These are phyloP conservation scores for Clivina fossor DNA, from an alignment of 2,888 invertebrate genomes.

Conservation along the genomic window DNA sequence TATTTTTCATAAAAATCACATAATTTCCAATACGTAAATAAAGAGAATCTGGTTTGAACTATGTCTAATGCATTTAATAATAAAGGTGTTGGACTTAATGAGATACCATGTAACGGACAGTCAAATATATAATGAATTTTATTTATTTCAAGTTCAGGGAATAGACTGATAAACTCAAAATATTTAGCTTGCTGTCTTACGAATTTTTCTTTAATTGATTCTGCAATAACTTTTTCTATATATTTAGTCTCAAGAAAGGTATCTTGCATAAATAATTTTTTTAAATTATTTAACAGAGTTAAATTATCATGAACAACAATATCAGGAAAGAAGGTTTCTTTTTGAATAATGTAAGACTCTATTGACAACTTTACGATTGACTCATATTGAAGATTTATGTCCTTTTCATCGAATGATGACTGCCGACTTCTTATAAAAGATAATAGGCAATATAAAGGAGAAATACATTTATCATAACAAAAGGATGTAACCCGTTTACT, in stretches of 20 bases:
- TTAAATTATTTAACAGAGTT: too few relatives aligned
- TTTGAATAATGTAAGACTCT: neutral
- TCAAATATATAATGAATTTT: neutral
- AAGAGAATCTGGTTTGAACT: neutral
- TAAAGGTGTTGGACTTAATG: neutral
- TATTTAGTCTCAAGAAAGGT: too few relatives aligned
- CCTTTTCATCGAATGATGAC: neutral
- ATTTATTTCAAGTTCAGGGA: neutral
- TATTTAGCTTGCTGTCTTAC: neutral
- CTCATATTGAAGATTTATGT: neutral
- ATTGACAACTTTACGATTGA: neutral
- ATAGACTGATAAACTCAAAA: neutral
- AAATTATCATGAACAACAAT: too few relatives aligned
- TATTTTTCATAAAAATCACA: slow-evolving; percentile 2
- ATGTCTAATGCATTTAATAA: neutral
- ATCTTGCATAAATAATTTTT: too few relatives aligned
- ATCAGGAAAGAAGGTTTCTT: neutral
- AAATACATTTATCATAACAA: too few relatives aligned
- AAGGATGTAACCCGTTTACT: too few relatives aligned
- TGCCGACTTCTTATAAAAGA: neutral
- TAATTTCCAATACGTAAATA: neutral
- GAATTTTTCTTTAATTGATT: neutral
- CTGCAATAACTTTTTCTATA: too few relatives aligned
- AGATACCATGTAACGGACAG: neutral
- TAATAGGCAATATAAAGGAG: slow-evolving; percentile 1